Conservation (phyloP, 2,113 vertebrate species). For the Rhinopomastus cyanomelas region DNA sequence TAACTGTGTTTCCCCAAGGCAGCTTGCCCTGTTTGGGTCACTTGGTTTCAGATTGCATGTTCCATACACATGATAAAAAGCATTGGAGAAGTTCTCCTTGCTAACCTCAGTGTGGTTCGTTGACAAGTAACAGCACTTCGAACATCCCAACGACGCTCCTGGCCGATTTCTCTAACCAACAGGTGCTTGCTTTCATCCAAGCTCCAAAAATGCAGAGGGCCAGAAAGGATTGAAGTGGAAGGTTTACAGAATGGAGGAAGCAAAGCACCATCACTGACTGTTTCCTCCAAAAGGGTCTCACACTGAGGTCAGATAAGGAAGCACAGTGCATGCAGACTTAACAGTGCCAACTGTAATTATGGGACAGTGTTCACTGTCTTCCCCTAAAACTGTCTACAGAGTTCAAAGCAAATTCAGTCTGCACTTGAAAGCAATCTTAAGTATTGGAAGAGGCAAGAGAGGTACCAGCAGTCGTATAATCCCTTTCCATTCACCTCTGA, state of each 20-base stretch:
- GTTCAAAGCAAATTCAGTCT: neutral
- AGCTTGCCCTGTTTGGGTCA: neutral
- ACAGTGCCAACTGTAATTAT: neutral
- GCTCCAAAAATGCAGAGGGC: neutral
- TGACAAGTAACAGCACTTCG: neutral
- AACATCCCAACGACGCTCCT: neutral
- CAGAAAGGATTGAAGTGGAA: neutral
- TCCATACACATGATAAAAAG: neutral
- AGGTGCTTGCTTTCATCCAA: neutral
- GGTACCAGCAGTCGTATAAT: neutral
- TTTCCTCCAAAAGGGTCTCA: neutral
- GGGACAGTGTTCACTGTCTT: neutral
- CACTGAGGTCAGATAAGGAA: neutral
- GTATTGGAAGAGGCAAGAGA: neutral
- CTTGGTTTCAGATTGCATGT: neutral
- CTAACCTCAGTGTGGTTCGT: neutral
- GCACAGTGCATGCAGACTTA: conserved; percentile 3
- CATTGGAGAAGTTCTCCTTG: neutral
- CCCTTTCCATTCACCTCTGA: neutral
- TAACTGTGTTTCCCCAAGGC: neutral
- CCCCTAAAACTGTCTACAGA: neutral
- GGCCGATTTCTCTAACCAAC: neutral
- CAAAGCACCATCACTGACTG: neutral
- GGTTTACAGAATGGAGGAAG: neutral
- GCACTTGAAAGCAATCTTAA: neutral